Evolutionary conservation across 2,888 invertebrate species (phyloP).

Genomic region (Allygus modestus): DNA sequence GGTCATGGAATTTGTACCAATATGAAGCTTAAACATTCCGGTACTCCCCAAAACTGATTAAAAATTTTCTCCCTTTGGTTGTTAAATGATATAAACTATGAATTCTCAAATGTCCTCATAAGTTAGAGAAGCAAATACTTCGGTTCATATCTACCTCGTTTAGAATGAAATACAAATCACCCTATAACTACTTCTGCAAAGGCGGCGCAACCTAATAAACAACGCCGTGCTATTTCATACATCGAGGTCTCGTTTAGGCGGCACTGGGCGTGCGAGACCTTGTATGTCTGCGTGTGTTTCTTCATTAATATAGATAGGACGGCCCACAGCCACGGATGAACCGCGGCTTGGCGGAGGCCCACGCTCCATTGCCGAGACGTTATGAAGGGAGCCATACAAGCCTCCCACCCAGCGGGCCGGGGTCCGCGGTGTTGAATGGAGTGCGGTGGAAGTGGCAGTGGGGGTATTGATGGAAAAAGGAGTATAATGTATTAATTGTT

Average conservation of each 20-base stretch:
- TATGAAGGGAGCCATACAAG: slow-evolving; percentile 31
- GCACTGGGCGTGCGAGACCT: neutral
- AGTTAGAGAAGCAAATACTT: too few species aligned
- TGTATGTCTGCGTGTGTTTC: slow-evolving; percentile 29
- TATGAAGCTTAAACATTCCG: too few species aligned
- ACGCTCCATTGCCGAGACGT: neutral
- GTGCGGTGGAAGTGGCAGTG: too few species aligned
- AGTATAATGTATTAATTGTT: too few species aligned
- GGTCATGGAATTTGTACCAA: too few species aligned
- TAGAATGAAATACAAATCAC: too few species aligned
- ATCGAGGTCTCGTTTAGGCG: slow-evolving; percentile 1
- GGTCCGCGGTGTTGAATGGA: neutral
- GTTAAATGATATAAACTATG: too few species aligned
- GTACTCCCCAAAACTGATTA: too few species aligned
- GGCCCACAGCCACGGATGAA: neutral
- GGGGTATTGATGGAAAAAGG: too few species aligned
- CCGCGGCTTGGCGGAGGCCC: neutral
- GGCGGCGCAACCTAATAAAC: neutral
- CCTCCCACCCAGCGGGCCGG: neutral
- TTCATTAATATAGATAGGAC: slow-evolving; percentile 44
- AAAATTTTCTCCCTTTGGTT: too few species aligned
- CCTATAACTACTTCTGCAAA: neutral
- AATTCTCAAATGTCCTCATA: too few species aligned
- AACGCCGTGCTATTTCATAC: neutral
- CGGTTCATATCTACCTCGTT: too few species aligned